A percentile compares a stretch with the other conserved stretches of the same genome.
These are phyloP conservation scores for Agonopterix arenella DNA, from an alignment of 2,888 invertebrate genomes.

Conservation along the genomic window DNA sequence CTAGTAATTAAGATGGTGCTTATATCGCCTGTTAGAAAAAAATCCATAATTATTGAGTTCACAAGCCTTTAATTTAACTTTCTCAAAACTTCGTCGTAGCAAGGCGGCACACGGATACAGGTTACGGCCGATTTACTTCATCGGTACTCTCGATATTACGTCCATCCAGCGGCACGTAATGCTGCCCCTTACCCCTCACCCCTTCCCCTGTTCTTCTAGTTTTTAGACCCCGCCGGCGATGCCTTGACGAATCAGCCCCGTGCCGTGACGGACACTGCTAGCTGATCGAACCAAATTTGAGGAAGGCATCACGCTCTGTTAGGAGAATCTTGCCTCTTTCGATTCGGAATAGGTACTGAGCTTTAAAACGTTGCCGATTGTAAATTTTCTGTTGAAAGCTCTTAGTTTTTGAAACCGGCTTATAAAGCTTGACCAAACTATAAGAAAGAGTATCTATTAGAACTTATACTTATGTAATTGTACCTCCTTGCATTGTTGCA, in stretches of 20 bases:
- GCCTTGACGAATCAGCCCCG: constrained; percentile 50
- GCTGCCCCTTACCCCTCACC: constrained; percentile 20
- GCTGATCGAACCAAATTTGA: constrained; percentile 22
- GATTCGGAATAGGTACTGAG: too few species aligned
- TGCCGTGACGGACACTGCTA: constrained; percentile 42
- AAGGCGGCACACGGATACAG: constrained; percentile 34
- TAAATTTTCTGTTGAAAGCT: too few species aligned
- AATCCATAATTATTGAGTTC: too few species aligned
- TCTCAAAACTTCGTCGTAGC: constrained; percentile 28
- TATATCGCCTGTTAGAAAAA: too few species aligned
- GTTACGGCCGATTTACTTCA: constrained; percentile 60
- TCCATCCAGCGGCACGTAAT: constrained; percentile 29
- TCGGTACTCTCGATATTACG: constrained; percentile 54
- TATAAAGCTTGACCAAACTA: too few species aligned
- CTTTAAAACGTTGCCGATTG: too few species aligned
- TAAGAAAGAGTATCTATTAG: too few species aligned
- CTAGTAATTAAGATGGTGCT: too few species aligned
- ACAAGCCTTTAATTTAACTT: not conserved
- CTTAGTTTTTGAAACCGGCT: too few species aligned
- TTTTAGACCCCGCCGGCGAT: constrained; percentile 27
- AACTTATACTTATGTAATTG: too few species aligned
- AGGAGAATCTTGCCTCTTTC: too few species aligned
- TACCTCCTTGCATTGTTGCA: too few species aligned
- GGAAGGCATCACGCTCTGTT: constrained; percentile 38
- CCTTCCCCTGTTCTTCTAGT: constrained; percentile 24